A percentile compares a stretch with the other conserved stretches of the same genome.
Conservation (phyloP, 2,797 vertebrate species). For the Labeo calbasu region DNA sequence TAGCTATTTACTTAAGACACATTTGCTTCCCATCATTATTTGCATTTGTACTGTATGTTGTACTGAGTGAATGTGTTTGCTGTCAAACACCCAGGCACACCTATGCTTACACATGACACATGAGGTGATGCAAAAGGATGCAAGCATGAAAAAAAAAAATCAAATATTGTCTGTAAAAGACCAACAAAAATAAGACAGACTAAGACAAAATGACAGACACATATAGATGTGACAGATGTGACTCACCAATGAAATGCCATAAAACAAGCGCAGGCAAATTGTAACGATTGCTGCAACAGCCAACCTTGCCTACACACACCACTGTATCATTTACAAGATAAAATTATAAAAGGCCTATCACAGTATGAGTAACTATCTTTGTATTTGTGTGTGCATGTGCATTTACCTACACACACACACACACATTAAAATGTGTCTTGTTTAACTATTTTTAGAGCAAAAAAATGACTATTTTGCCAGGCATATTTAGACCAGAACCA, state of each 20-base stretch:
- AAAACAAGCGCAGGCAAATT: background rate
- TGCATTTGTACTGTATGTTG: background rate
- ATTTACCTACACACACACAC: too few species aligned
- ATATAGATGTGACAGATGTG: background rate
- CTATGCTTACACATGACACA: background rate
- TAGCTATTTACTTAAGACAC: background rate
- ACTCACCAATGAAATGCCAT: background rate
- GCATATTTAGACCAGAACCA: too few species aligned
- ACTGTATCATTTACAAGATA: background rate
- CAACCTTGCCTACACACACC: background rate
- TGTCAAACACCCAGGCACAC: constrained; percentile 3
- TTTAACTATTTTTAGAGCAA: too few species aligned
- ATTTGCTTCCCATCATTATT: constrained; percentile 7
- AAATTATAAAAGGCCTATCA: background rate
- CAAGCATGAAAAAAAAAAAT: background rate
- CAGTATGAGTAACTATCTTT: background rate
- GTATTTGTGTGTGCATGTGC: background rate
- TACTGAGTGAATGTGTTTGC: constrained; percentile 10
- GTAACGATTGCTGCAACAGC: background rate
- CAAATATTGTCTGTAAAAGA: background rate
- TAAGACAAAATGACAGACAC: background rate
- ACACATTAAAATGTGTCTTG: too few species aligned
- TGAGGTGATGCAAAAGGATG: background rate
- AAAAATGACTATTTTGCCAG: too few species aligned
- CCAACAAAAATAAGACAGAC: background rate